Percentiles rank a stretch among this genome's conserved stretches.
Conservation (phyloP, 2,797 vertebrate species). For the Yasuhikotakia modesta region DNA sequence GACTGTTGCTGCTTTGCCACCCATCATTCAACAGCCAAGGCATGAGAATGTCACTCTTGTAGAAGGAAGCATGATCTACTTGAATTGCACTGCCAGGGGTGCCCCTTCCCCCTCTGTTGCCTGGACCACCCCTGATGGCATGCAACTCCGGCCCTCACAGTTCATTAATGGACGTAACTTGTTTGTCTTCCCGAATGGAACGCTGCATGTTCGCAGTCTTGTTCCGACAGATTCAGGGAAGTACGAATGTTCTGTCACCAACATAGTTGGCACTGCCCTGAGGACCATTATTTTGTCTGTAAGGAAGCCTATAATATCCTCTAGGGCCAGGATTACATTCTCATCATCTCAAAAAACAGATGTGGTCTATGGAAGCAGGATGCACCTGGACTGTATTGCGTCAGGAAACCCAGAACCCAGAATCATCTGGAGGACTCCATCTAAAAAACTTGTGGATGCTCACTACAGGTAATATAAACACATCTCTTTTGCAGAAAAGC, state of each 20-base stretch:
- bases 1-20: constrained; percentile 79
- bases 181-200: constrained; percentile 90
- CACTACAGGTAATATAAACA: constrained; percentile 82
- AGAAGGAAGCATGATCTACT: constrained; percentile 74
- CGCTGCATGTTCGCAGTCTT: constrained; percentile 79
- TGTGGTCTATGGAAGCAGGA: constrained; percentile 79
- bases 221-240: constrained; percentile 75
- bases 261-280: constrained; percentile 76
- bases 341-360: constrained; percentile 81
- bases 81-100: constrained; percentile 86
- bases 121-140: constrained; percentile 83
- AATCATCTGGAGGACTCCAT: constrained; percentile 89
- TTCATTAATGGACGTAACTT: constrained; percentile 77
- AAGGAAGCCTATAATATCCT: constrained; percentile 64
- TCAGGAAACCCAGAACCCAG: constrained; percentile 85
- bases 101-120: constrained; percentile 76
- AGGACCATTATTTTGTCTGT: constrained; percentile 77
- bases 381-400: constrained; percentile 85
- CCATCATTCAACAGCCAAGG: constrained; percentile 80
- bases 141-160: constrained; percentile 79
- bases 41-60: constrained; percentile 78
- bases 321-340: constrained; percentile 82
- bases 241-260: constrained; percentile 86
- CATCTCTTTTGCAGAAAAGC: constrained; percentile 9
- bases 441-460: constrained; percentile 86